These are phyloP conservation scores for Porites lutea DNA, from an alignment of 64 coral and sea anemone genomes.

Conservation along the genomic window DNA sequence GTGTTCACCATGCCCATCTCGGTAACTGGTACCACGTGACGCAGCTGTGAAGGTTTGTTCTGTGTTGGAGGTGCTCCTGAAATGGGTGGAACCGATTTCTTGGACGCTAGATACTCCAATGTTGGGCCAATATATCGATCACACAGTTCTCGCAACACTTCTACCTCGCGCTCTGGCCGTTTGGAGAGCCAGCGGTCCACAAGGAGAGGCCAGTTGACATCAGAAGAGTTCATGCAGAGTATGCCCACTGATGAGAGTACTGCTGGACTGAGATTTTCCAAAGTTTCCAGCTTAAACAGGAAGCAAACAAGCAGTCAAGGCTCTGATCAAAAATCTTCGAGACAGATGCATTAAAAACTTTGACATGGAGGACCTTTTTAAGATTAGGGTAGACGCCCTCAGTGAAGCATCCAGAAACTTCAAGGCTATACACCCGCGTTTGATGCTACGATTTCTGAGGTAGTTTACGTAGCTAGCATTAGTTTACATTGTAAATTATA, in stretches of 20 bases:
- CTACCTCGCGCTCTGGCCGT: conserved; percentile 88
- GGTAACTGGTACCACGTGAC: conserved; percentile 80
- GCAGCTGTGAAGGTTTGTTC: conserved; percentile 81
- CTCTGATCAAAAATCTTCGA: background rate
- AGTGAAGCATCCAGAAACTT: no score
- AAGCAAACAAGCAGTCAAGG: background rate
- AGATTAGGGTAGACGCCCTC: no score
- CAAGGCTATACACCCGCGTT: no score
- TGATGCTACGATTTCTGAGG: no score
- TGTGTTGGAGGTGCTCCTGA: conserved; percentile 80
- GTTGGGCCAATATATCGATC: conserved; percentile 92
- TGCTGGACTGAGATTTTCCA: conserved; percentile 87
- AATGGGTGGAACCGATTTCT: conserved; percentile 82
- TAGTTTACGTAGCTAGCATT: no score
- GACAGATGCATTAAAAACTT: background rate
- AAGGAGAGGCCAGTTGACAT: conserved; percentile 96
- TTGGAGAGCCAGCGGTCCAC: conserved; percentile 85
- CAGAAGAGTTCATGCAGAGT: conserved; percentile 75
- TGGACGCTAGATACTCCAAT: conserved; percentile 81
- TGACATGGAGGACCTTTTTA: no score
- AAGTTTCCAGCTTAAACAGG: conserved; percentile 77
- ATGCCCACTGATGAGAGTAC: conserved; percentile 87
- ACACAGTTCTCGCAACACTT: conserved; percentile 83
- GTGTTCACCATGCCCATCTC: conserved; percentile 96
- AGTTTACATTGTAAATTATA: no score